Conservation (phyloP, 2,113 vertebrate species). For the Butorides virescens region DNA sequence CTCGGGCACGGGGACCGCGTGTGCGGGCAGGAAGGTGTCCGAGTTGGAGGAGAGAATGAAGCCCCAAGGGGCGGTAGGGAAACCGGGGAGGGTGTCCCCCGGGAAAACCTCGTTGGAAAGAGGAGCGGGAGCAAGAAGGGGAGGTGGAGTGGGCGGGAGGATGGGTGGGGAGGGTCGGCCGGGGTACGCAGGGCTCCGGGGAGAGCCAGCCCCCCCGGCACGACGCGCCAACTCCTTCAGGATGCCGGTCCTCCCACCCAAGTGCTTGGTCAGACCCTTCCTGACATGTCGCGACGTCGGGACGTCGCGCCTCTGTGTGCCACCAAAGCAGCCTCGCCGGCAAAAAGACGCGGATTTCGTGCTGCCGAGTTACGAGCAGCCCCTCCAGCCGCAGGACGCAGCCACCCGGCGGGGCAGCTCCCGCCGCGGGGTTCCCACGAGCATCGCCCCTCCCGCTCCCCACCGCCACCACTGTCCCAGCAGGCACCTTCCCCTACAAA, state of each 20-base stretch:
- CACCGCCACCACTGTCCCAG: not conserved
- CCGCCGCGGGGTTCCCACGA: not conserved
- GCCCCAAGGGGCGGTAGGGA: not conserved
- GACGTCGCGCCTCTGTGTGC: not conserved
- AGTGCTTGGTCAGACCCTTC: not conserved
- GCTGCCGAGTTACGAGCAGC: not conserved
- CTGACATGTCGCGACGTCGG: not conserved
- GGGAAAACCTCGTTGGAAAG: not conserved
- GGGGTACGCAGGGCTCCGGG: fast-evolving
- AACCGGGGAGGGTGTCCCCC: not conserved
- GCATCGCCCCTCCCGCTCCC: not conserved
- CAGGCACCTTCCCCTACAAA: not conserved
- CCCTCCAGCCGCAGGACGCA: not conserved
- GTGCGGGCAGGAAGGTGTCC: not conserved
- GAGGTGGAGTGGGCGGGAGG: not conserved
- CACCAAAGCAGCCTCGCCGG: not conserved
- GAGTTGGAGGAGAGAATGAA: not conserved
- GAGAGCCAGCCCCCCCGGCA: not conserved
- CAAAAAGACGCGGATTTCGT: not conserved
- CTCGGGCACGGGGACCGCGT: not conserved
- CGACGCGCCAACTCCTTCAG: not conserved
- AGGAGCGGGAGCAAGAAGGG: not conserved
- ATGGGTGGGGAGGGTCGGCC: not conserved
- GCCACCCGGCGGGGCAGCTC: not conserved
- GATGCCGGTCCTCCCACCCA: not conserved